phyloP scores from a whole-genome alignment of 2,888 invertebrate species.

The Prosapia bicincta region DNA sequence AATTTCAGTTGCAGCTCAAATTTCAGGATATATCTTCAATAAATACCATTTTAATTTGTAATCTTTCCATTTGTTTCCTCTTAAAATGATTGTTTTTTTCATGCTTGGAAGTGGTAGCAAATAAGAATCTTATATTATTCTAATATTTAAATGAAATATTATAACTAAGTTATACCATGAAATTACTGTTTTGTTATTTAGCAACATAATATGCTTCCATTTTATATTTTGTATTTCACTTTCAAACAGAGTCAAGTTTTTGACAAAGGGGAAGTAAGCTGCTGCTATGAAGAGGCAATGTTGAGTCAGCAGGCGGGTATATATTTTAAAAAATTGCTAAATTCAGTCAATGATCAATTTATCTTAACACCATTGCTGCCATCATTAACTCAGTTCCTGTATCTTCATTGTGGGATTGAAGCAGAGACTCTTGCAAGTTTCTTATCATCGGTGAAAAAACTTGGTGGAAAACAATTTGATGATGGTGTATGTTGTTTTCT shows the following conservation, averaged over 20 bases:
- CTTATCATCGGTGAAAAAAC: not conserved
- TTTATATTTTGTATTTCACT: too few relatives aligned
- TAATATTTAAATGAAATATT: too few relatives aligned
- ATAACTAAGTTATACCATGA: too few relatives aligned
- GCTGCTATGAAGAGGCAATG: conserved; percentile 54
- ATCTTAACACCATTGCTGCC: not conserved
- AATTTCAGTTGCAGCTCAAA: too few relatives aligned
- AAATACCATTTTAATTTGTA: too few relatives aligned
- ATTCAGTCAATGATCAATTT: not conserved
- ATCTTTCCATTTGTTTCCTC: too few relatives aligned
- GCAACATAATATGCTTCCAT: too few relatives aligned
- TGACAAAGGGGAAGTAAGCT: conserved; percentile 61
- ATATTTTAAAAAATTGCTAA: not conserved
- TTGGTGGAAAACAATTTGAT: not conserved
- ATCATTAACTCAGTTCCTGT: not conserved
- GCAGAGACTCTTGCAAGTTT: not conserved
- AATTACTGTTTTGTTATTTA: too few relatives aligned
- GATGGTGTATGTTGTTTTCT: not conserved
- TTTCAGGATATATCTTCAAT: too few relatives aligned
- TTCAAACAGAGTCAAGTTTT: conserved; percentile 62
- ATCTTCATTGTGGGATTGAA: not conserved
- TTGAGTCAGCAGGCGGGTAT: conserved; percentile 41
- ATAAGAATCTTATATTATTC: too few relatives aligned
- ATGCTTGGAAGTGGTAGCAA: too few relatives aligned
- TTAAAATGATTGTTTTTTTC: too few relatives aligned